Evolutionary conservation across 1,140 invertebrate genomes (phyloP), one percentile per base, ranked within the genome.

Genomic region (Venturia canescens): DNA sequence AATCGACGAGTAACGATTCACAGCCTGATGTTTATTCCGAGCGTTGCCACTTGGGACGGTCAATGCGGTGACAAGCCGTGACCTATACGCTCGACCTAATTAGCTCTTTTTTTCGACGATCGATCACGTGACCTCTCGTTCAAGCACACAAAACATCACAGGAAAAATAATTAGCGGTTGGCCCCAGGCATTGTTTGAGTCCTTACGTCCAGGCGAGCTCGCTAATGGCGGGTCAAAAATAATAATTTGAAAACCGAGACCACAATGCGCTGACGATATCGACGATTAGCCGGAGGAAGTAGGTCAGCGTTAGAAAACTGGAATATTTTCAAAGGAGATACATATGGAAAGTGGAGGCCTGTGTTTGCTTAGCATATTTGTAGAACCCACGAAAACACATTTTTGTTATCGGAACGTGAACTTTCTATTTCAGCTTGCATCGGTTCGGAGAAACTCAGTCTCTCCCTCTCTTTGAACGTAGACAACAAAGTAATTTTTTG

Each of bases 201-300:
- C 38, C 11, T 21, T n/a, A 57, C 67, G 9, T 70, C 7, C 67
- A 34, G 16, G 3, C 18, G 38, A 31, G 16, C n/a, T 70, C 21
- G 67, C 31, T 70, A 70, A 70, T n/a, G 67, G n/a, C n/a, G 15
- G 38, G 11, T 44, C 38, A 13, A 31, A 70, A n/a, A 70, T 31
- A 34, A 23, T 31, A 34, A 23, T 57, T 1, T 9, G 16, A 34
- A 34, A 18, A 31, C 27, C 21, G 27, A 70, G 18, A 18, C 21
- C 16, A 57, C 21, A 23, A n/a, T 57, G 16, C 53, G 18, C 27
- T 15, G 29, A 31, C 67, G 31, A n/a, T 70, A 70, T 70, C 31
- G 27, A 15, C 31, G 21, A 70, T 70, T 26, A 18, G n/a, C 29
- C 66, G 66, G 16, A 18, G 16, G 29, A 70, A 38, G 31, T 70